phyloP scores from a whole-genome alignment of 2,797 vertebrate species.

The Cossypha niveicapilla region DNA sequence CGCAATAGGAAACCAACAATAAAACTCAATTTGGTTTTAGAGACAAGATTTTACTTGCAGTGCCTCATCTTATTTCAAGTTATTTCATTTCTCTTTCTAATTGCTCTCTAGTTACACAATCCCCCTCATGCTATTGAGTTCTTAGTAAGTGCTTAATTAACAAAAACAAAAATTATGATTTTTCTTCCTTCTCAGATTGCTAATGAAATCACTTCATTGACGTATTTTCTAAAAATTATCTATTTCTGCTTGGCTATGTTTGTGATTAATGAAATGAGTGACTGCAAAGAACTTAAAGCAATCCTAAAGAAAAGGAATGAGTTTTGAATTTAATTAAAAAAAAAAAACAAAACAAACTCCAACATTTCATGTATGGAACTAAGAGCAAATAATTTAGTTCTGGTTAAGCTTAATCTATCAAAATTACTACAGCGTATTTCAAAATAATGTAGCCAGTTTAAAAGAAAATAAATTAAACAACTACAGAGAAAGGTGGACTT shows the following conservation, averaged over 20 bases:
- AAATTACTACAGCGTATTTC: background rate
- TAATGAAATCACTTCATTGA: background rate
- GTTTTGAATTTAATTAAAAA: background rate
- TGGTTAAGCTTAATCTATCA: background rate
- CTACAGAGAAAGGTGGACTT: background rate
- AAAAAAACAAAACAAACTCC: background rate
- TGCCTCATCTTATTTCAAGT: background rate
- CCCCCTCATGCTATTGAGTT: background rate
- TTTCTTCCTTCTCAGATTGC: background rate
- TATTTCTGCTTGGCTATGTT: conserved; percentile 1
- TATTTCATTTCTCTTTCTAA: conserved; percentile 34
- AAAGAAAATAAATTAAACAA: background rate
- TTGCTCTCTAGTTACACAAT: conserved; percentile 15
- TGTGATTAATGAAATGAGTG: background rate
- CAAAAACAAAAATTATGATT: background rate
- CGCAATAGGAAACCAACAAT: background rate
- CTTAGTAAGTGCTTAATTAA: conserved; percentile 50
- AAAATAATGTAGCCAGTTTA: background rate
- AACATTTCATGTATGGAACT: background rate
- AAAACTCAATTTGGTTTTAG: conserved; percentile 12
- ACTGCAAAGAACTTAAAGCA: background rate
- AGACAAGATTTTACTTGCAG: conserved; percentile 26
- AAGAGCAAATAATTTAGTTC: background rate
- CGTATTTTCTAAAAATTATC: conserved; percentile 19
- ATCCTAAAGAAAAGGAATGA: background rate